A percentile compares a stretch with the other conserved stretches of the same genome.
Conservation (phyloP, 1,140 invertebrate species). For the Drosophila kikkawai region DNA sequence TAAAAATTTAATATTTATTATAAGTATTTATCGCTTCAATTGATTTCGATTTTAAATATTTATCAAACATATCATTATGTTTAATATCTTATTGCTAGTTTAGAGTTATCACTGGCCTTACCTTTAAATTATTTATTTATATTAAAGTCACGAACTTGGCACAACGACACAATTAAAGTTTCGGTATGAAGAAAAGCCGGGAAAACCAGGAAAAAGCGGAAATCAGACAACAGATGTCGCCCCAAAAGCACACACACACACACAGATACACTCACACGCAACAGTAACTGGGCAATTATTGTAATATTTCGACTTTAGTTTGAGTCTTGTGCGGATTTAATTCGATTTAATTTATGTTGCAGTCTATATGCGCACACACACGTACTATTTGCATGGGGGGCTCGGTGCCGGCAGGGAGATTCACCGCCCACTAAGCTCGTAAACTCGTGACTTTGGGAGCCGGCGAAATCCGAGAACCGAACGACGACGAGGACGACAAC, state of each 20-base stretch:
- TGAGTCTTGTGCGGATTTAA: conserved; percentile 63
- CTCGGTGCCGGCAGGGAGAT: background rate
- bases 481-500: conserved; percentile 31
- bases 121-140: conserved; percentile 23
- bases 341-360: conserved; percentile 73
- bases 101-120: conserved; percentile 2
- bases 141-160: background rate
- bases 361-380: conserved; percentile 44
- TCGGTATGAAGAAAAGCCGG: conserved; percentile 36
- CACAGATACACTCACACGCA: conserved; percentile 5
- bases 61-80: background rate
- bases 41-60: background rate
- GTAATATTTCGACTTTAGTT: conserved; percentile 65
- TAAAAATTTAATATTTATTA: background rate
- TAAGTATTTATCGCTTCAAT: background rate
- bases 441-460: conserved; percentile 47
- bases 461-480: conserved; percentile 66
- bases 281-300: conserved; percentile 32
- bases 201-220: conserved; percentile 38
- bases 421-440: conserved; percentile 53
- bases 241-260: conserved; percentile 20
- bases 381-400: conserved; percentile 57
- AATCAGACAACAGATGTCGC: conserved; percentile 47
- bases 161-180: conserved; percentile 40
- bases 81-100: background rate